Base-by-base conservation (phyloP, 2,113 vertebrate genomes). In the Pachyramphus minor region DNA sequence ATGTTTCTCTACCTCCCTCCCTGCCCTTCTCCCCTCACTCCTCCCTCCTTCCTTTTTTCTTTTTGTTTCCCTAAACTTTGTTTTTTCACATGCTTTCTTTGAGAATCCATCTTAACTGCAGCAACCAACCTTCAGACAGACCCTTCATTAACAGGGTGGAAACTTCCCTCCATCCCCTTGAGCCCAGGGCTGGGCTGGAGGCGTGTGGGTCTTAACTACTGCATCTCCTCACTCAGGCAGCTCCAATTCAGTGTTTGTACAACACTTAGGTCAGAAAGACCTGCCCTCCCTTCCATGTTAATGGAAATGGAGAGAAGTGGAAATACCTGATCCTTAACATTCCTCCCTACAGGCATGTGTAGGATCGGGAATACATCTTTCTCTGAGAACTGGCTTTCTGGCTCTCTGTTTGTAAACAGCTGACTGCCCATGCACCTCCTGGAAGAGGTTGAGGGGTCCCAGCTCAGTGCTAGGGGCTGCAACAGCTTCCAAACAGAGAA, bases 281-380 rank as follows among this genome's bases (percentile, higher is more conserved):
- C 82, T 86, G 85, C 77, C 63, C 53, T 77, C 84, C 64, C 35
- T 75, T 91, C 77, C 64, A 67, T 2, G 0, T 52, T 84, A 92
- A 78, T 78, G 81, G 47, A 33, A 74, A 72, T 19, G 35, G 58
- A 85, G 71, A 81, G 94, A 95, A 91, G 95, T 89, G 58, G 93
- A 97, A 96, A 89, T 96, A 97, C 96, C 93, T 92, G 97, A 94
- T 96, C 91, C 76, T 96, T 96, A 75, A 22, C 95, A 97, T 97
- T 97, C 95, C 81, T 96, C 68, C 80, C 62, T 71, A 35, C 64
- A 72, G 71, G 84, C 82, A 81, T 47, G n/a, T 44, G 52, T 64
- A 73, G 55, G 75, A 84, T 81, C 4, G 3, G 53, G 75, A 94
- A 89, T 47, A 66, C 35, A 66, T 63, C 25, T 71, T 66, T 87